Evolutionary conservation across 23 tunicate species (phyloP).

Genomic region (Pegea sp.): DNA sequence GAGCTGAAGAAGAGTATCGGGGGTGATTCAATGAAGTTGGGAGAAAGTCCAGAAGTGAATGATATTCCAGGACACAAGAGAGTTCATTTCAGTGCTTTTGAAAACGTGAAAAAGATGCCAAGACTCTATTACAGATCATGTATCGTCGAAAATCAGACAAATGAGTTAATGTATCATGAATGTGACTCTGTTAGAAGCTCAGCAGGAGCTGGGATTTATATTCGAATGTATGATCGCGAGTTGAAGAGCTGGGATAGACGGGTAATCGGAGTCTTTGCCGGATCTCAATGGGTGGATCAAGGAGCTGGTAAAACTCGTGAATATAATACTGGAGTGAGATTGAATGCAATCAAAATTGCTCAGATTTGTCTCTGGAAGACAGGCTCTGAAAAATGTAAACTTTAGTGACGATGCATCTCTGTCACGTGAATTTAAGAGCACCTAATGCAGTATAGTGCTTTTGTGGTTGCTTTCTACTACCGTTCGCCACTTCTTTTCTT

Average conservation of each 20-base stretch:
- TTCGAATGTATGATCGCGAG: conserved; percentile 38
- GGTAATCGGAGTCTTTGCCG: conserved; percentile 71
- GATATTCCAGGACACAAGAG: conserved; percentile 30
- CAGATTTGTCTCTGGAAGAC: conserved; percentile 84
- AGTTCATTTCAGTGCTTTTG: conserved; percentile 76
- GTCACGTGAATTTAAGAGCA: not conserved
- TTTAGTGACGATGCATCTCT: not conserved
- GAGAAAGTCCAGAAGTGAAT: conserved; percentile 46
- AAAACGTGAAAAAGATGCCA: conserved; percentile 1
- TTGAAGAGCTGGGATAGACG: conserved; percentile 28
- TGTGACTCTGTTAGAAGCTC: conserved; percentile 64
- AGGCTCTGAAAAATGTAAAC: conserved; percentile 2
- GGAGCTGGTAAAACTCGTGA: conserved; percentile 29
- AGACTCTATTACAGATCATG: conserved; percentile 44
- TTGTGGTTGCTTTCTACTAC: too few species aligned
- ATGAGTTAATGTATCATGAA: conserved; percentile 64
- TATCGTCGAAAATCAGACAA: conserved; percentile 54
- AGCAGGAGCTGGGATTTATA: conserved; percentile 74
- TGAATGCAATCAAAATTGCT: conserved; percentile 55
- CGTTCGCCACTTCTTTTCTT: too few species aligned
- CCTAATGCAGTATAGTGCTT: too few species aligned
- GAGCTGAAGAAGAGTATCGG: conserved; percentile 47
- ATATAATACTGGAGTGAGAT: conserved; percentile 80
- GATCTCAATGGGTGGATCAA: conserved; percentile 61
- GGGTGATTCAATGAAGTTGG: conserved; percentile 29